Evolutionary conservation across 2,888 invertebrate species (phyloP), one percentile per base, ranked within the genome.

Genomic region (Iselma pallidipennis): DNA sequence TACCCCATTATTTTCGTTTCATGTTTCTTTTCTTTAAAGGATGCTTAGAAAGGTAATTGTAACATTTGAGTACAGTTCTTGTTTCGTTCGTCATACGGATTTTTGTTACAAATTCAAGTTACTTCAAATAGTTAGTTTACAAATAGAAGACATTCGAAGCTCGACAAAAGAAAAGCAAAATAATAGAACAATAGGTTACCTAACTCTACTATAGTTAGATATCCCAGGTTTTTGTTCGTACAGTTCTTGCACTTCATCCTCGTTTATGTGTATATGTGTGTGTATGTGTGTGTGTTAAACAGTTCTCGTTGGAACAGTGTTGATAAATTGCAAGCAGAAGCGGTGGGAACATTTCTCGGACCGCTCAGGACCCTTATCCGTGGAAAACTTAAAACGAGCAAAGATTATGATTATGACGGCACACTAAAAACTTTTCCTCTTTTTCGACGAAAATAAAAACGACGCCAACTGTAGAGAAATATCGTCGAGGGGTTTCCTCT

Each of bases 381-480:
- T 26, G 49, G 45, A 60, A 67, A 71, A 73, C 71, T 74, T 73
- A 69, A 72, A 75, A 73, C 71, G 73, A 73, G 71, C 74, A 65
- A 69, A 72, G 74, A 75, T 77, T 76, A 76, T 73, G 74, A 75
- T 76, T 76, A 76, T 75, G 77, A 75, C 73, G 5, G 7, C 16
- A 37, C 69, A 70, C 70, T 71, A 70, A 70, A 70, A 71, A 64
- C 33, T 53, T 61, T 61, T 37, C 45, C 54, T 42, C 28, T 31
- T 55, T 64, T 37, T 55, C 42, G 31, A 26, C 55, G 42, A 33
- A 55, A 58, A 55, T 58, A 55, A 63, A 55, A 59, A 28, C 21
- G 23, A 28, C 25, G 25, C 14, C 49, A 28, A 49, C 4, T 14
- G 9, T 14, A 21, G 21, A 9, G 10, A 29, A 29, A 50, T 50